Evolutionary conservation across 2,888 invertebrate genomes (phyloP), one percentile per base, ranked within the genome.

Genomic region (Thalpophila matura): DNA sequence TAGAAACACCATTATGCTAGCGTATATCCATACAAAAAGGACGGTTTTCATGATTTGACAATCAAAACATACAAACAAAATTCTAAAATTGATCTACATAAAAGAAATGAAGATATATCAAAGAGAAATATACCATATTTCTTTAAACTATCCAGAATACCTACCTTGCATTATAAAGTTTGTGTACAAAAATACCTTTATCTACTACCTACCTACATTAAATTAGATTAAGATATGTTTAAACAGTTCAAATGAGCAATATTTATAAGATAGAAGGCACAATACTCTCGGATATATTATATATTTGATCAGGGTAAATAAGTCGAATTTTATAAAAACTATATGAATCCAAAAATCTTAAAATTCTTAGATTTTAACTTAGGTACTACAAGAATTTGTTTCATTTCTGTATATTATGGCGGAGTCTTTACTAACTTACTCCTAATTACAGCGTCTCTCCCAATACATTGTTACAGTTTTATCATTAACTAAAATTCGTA

Each of bases 371-470:
- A 65, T 74, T 80, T 82, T 84, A 86, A 71, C 67, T 86, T 88
- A 86, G 64, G 59, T 77, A 82, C 86, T 88, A 86, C 58, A 82
- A 81, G 71, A 78, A 79, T 86, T 86, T 86, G 86, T 86, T 74
- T 81, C 76, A 79, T 80, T 79, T 85, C 89, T 85, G 91, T 90
- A 89, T 84, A 90, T 92, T 94, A 95, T 94, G 94, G 94, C 94
- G 94, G 94, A 94, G 91, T 92, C 85, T 84, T 84, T 58, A 79
- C 75, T 79, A 83, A 84, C 86, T 86, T 90, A 87, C 91, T 89
- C 87, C 90, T 89, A 85, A 85, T 83, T 83, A 79, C 82, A 83
- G 80, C 81, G 74, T 85, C 83, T 74, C 75, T 77, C 62, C 64
- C 76, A 63, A 78, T 78, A 75, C 50, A 71, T 68, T 77, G 59